Evolutionary conservation across 1,140 invertebrate species (phyloP).

Genomic region (Philopotamus ludificatus): DNA sequence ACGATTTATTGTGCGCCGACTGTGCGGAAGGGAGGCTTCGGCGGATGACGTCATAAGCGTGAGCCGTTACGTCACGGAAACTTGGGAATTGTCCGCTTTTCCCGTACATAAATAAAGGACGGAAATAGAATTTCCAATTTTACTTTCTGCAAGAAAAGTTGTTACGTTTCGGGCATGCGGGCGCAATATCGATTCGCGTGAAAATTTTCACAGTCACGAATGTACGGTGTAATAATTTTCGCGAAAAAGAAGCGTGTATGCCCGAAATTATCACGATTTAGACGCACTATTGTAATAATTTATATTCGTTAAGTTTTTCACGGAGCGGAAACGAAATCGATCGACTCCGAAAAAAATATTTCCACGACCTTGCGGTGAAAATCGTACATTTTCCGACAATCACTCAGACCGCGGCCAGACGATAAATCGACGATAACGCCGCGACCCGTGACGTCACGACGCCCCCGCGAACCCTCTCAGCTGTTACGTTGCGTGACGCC

Average conservation of each 20-base stretch:
- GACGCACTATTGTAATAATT: no score
- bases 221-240: no score
- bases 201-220: no score
- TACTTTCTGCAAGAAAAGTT: conserved; percentile 7
- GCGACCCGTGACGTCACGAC: background rate
- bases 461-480: background rate
- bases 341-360: no score
- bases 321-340: no score
- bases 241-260: background rate
- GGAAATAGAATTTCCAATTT: conserved; percentile 24
- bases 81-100: conserved; percentile 11
- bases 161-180: no score
- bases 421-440: background rate
- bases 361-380: no score
- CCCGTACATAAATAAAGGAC: conserved; percentile 22
- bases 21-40: no score
- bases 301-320: no score
- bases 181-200: no score
- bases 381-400: background rate
- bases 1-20: background rate
- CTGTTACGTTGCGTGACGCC: conserved; percentile 25
- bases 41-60: conserved; percentile 15
- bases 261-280: no score
- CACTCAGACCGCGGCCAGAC: background rate
- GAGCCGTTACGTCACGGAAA: conserved; percentile 5